Base-by-base conservation (phyloP, 2,888 invertebrate species). In the Chloromyia formosa region DNA sequence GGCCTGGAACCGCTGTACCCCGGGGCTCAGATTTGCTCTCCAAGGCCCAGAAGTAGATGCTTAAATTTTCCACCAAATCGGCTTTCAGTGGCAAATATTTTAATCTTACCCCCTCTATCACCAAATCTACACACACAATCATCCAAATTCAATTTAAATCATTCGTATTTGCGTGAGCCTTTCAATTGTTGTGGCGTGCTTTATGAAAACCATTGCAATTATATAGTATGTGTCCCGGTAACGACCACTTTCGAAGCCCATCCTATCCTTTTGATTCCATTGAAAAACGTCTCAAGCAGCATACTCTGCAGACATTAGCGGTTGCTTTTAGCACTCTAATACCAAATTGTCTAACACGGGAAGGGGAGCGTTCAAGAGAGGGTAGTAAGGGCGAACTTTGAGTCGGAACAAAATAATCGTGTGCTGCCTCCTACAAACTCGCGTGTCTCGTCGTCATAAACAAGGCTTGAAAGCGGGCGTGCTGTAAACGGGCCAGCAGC, bases 361-460 rank as follows among this genome's bases (percentile, higher is more conserved):
- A 18, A 20, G 20, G 56, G 20, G 10, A 4, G 2, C 22, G 16
- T 10, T 20, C 22, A 56, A 18, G 20, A n/a, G n/a, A n/a, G n/a
- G n/a, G n/a, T n/a, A n/a, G n/a, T n/a, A n/a, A n/a, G n/a, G 22
- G 4, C 1, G 20, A 61, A 61, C 1, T 61, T 61, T 61, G 14
- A 61, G 14, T 5, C 61, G 23, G 5, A 61, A 20, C 16, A 23
- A 14, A 61, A 27, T 61, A 27, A 61, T 23, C 23, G 23, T 27
- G 10, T 18, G 20, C 56, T 18, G 22, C 56, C 18, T 22, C 10
- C 18, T 56, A 22, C 56, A 10, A 1, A 22, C 16, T 61, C 35
- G 61, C 61, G 61, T 61, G 61, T 14, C 23, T 61, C 27, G n/a
- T 7, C 1, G 20, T 14, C 14, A 61, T 61, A 61, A 61, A 61